phyloP scores from a whole-genome alignment of 2,888 invertebrate genomes.

The Acanthosepion esculentum region DNA sequence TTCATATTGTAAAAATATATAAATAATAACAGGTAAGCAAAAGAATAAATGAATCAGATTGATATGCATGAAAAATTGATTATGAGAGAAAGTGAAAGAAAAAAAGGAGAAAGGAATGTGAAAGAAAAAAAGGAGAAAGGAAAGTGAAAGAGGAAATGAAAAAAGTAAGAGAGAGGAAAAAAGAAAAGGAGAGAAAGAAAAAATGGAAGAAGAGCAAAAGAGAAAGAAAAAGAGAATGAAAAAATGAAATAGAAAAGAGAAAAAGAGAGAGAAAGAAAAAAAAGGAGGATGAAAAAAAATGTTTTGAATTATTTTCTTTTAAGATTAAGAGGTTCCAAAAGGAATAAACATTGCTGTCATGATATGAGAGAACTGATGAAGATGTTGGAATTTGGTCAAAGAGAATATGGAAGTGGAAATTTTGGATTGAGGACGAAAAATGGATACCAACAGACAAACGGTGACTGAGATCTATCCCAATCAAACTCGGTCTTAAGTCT shows the following conservation, averaged over 20 bases:
- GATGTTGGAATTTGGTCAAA: background rate
- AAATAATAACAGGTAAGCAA: too few species aligned
- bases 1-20: too few species aligned
- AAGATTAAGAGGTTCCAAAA: background rate
- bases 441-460: background rate
- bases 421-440: background rate
- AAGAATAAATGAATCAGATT: too few species aligned
- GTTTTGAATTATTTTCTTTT: too few species aligned
- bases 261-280: background rate
- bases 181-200: background rate
- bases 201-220: background rate
- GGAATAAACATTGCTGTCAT: background rate
- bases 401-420: background rate
- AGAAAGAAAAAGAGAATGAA: background rate
- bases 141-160: too few species aligned
- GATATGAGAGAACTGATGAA: background rate
- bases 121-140: too few species aligned
- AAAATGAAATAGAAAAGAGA: background rate
- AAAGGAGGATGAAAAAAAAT: too few species aligned
- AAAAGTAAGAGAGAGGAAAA: too few species aligned
- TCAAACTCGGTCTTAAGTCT: conserved; percentile 33
- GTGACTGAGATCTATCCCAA: conserved; percentile 20
- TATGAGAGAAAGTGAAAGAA: too few species aligned
- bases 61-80: too few species aligned
- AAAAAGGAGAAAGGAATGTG: too few species aligned